These are phyloP conservation scores for Epizoanthus illoricatus DNA, from an alignment of 92 coral and sea anemone species.

Conservation along the genomic window DNA sequence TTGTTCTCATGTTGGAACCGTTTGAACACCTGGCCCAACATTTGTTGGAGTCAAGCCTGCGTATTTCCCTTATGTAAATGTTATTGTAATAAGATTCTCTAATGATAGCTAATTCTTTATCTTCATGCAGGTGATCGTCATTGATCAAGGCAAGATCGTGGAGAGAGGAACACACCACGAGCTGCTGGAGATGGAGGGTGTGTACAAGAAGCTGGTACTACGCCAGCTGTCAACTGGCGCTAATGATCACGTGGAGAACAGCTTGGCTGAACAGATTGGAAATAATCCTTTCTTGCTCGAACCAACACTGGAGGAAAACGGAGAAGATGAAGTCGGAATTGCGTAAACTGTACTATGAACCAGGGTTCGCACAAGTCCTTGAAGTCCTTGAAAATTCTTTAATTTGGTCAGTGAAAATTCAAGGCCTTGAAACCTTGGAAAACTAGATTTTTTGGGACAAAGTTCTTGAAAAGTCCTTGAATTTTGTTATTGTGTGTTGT, in stretches of 20 bases:
- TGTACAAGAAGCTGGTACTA: conserved; percentile 85
- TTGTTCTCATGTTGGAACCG: too few species aligned
- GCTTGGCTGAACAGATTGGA: conserved; percentile 22
- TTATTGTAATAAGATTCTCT: background rate
- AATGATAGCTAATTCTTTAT: background rate
- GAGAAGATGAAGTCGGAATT: background rate
- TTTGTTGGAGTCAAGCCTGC: too few species aligned
- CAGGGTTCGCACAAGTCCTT: background rate
- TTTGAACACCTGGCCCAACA: too few species aligned
- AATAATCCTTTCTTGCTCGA: conserved; percentile 23
- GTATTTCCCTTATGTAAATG: too few species aligned
- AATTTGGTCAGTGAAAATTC: too few species aligned
- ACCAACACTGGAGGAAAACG: conserved; percentile 14
- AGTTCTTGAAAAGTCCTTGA: background rate
- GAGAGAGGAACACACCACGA: conserved; percentile 82
- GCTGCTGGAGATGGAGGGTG: conserved; percentile 74
- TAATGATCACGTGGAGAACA: background rate
- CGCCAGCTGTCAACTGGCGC: conserved; percentile 73
- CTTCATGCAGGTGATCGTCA: conserved; percentile 74
- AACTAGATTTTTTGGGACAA: too few species aligned
- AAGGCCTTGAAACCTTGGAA: background rate
- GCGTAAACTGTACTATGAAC: background rate
- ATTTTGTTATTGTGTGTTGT: too few species aligned
- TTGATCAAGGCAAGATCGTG: conserved; percentile 83
- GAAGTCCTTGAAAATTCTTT: background rate